Conservation (phyloP, 2,888 invertebrate species). For the Ennomos quercinarius region DNA sequence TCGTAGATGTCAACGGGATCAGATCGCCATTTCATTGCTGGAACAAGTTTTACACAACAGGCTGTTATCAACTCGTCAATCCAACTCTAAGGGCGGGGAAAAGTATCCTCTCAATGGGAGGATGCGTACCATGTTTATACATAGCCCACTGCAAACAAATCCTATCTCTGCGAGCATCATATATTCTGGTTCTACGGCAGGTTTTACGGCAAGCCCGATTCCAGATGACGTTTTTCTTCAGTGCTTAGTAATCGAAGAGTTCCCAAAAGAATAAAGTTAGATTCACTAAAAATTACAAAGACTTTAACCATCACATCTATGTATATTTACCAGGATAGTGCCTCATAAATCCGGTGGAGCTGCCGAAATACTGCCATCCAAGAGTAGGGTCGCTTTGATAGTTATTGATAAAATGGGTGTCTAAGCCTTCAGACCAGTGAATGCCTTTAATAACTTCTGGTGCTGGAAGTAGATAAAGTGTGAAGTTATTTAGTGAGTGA, state of each 20-base stretch:
- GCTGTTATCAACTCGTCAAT: not conserved
- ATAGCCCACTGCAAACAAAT: slow-evolving; percentile 32
- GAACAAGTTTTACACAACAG: slow-evolving; percentile 31
- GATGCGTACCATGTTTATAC: slow-evolving; percentile 29
- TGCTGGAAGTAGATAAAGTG: slow-evolving; percentile 78
- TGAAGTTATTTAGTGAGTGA: not conserved
- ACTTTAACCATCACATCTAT: not conserved
- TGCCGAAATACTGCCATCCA: slow-evolving; percentile 99
- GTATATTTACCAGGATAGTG: slow-evolving; percentile 93
- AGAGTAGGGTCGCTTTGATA: slow-evolving; percentile 94
- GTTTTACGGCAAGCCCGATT: slow-evolving; percentile 26
- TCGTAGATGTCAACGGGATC: slow-evolving; percentile 97
- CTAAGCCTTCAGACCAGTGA: slow-evolving; percentile 97
- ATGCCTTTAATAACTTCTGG: slow-evolving; percentile 95
- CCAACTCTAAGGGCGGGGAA: slow-evolving; percentile 1
- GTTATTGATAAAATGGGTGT: slow-evolving; percentile 95
- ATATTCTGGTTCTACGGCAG: slow-evolving; percentile 29
- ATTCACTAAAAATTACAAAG: slow-evolving; percentile 4
- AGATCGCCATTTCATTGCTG: slow-evolving; percentile 91
- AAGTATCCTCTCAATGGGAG: slow-evolving; percentile 18
- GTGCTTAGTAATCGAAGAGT: slow-evolving; percentile 26
- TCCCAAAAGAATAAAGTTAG: slow-evolving; percentile 23
- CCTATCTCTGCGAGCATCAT: slow-evolving; percentile 28
- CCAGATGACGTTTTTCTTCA: slow-evolving; percentile 28
- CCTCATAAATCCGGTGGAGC: slow-evolving; percentile 98